Conservation (phyloP, 2,797 vertebrate species). For the Diceros bicornis region DNA sequence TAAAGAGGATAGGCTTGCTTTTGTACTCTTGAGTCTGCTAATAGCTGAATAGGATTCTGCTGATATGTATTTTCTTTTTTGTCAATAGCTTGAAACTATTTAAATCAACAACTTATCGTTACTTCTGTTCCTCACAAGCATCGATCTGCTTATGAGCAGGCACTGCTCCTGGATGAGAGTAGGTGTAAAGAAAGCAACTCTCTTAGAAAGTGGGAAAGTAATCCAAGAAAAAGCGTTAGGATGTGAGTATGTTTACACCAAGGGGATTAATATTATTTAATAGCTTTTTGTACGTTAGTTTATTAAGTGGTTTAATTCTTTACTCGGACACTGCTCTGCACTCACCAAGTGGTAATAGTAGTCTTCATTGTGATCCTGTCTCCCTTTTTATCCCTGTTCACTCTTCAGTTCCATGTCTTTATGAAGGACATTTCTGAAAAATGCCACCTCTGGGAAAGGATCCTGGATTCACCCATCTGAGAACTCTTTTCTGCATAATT, state of each 20-base stretch:
- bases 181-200: conserved; percentile 80
- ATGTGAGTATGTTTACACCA: conserved; percentile 20
- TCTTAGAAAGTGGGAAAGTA: conserved; percentile 74
- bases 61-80: conserved; percentile 68
- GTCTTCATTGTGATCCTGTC: background rate
- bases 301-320: conserved; percentile 52
- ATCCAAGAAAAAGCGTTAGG: conserved; percentile 66
- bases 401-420: conserved; percentile 66
- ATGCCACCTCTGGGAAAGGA: conserved; percentile 71
- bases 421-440: conserved; percentile 73
- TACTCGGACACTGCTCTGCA: background rate
- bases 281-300: conserved; percentile 57
- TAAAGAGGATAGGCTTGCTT: conserved; percentile 68
- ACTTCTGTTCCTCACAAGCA: conserved; percentile 68
- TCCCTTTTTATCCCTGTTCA: background rate
- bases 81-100: conserved; percentile 83
- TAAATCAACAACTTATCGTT: conserved; percentile 83
- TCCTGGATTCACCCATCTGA: conserved; percentile 73
- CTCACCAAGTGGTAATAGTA: background rate
- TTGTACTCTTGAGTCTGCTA: conserved; percentile 68
- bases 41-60: conserved; percentile 75
- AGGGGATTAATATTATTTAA: conserved; percentile 41
- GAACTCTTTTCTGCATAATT: conserved; percentile 75
- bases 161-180: conserved; percentile 79
- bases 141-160: conserved; percentile 80